A percentile compares a stretch with the other conserved stretches of the same genome.
These are phyloP conservation scores for Zhuqinia jingwanae DNA, from an alignment of 2,888 invertebrate species.

Conservation along the genomic window DNA sequence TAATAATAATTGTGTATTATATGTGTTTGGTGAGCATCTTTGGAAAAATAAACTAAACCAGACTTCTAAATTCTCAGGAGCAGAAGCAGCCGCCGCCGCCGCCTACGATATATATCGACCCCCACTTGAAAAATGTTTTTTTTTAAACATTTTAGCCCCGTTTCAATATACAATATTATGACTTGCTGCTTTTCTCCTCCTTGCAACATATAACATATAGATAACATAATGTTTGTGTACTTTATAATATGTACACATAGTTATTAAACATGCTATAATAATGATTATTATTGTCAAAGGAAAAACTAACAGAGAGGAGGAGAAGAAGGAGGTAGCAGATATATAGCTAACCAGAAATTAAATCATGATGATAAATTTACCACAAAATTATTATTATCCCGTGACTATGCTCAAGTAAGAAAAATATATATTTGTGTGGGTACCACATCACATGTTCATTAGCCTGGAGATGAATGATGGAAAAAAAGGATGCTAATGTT, in stretches of 20 bases:
- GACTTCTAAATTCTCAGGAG: constrained; percentile 29
- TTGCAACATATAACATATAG: too few relatives aligned
- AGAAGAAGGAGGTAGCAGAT: too few relatives aligned
- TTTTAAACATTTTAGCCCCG: not conserved
- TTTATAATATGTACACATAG: constrained; percentile 9
- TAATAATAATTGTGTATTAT: constrained; percentile 34
- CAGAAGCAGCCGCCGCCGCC: too few relatives aligned
- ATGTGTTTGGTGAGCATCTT: too few relatives aligned
- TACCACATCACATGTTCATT: constrained; percentile 12
- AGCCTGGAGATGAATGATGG: constrained; percentile 49
- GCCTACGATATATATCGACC: constrained; percentile 23
- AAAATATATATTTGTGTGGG: constrained; percentile 41
- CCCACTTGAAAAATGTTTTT: not conserved
- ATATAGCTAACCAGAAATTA: constrained; percentile 53
- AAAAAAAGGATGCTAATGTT: constrained; percentile 32
- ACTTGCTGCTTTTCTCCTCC: too few relatives aligned
- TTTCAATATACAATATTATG: too few relatives aligned
- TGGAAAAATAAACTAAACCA: constrained; percentile 42
- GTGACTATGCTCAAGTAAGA: constrained; percentile 36
- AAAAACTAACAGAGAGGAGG: constrained; percentile 57
- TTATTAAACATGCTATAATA: too few relatives aligned
- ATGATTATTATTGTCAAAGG: constrained; percentile 33
- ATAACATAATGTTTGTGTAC: too few relatives aligned
- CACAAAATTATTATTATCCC: constrained; percentile 54
- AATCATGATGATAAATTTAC: constrained; percentile 58